phyloP scores from a whole-genome alignment of 1,140 invertebrate genomes.

The Spodoptera frugiperda region DNA sequence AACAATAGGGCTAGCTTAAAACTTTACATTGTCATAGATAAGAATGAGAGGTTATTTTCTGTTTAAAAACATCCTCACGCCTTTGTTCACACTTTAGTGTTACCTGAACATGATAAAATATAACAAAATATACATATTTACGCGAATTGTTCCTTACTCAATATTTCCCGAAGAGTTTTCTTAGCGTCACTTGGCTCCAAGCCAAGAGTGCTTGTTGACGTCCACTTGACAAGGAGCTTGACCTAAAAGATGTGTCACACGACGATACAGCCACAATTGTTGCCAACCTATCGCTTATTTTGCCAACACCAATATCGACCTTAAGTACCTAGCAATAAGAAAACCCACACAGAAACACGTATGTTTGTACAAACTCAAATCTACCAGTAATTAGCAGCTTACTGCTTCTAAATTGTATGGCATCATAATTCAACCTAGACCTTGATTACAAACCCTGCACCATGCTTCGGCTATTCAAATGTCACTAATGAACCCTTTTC shows the following conservation, averaged over 20 bases:
- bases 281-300: constrained; percentile 25
- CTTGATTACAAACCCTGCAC: constrained; percentile 28
- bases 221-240: constrained; percentile 76
- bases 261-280: constrained; percentile 48
- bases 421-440: constrained; percentile 40
- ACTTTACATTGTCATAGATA: too few relatives aligned
- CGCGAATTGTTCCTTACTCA: constrained; percentile 64
- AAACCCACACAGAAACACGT: background rate
- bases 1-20: too few relatives aligned
- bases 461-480: constrained; percentile 27
- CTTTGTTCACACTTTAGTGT: background rate
- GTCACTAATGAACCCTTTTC: constrained; percentile 52
- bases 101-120: constrained; percentile 14
- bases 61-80: background rate
- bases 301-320: constrained; percentile 20
- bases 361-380: background rate
- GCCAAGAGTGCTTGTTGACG: constrained; percentile 72
- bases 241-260: constrained; percentile 72
- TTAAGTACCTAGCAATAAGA: constrained; percentile 18
- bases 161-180: constrained; percentile 66
- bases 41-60: background rate
- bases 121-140: constrained; percentile 42
- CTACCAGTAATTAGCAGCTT: constrained; percentile 14
- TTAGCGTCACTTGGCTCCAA: constrained; percentile 65
- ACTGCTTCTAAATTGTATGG: constrained; percentile 37